Conservation (phyloP, 2,888 invertebrate genomes). For the Idaea aversata region DNA sequence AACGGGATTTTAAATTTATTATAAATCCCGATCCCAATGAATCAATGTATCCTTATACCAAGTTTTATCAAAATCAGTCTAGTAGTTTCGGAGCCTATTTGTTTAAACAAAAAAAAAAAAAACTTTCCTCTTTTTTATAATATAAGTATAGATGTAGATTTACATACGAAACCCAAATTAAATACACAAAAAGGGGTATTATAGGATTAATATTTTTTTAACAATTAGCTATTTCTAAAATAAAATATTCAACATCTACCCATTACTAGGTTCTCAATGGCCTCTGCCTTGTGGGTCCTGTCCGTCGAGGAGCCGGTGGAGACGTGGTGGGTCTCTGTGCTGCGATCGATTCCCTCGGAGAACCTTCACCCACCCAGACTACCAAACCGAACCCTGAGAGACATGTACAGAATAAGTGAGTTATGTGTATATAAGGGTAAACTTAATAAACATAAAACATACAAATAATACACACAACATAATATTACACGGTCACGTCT, state of each 20-base stretch:
- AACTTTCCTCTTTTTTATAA: too few species aligned
- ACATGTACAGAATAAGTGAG: conserved; percentile 65
- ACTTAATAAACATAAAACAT: too few species aligned
- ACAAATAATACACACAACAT: too few species aligned
- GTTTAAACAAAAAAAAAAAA: too few species aligned
- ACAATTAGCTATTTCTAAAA: not conserved
- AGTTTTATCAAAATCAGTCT: too few species aligned
- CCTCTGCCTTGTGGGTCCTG: conserved; percentile 90
- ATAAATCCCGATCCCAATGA: too few species aligned
- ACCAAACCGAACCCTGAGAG: conserved; percentile 58
- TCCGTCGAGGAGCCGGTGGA: conserved; percentile 80
- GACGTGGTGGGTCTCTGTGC: conserved; percentile 90
- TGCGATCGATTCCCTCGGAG: conserved; percentile 91
- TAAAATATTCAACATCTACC: not conserved
- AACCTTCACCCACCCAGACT: conserved; percentile 88
- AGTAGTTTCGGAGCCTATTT: too few species aligned
- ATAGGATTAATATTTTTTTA: conserved; percentile 27
- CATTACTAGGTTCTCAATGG: conserved; percentile 86
- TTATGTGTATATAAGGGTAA: too few species aligned
- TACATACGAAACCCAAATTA: not conserved
- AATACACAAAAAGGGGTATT: conserved; percentile 2
- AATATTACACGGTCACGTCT: too few species aligned
- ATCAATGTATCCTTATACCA: too few species aligned
- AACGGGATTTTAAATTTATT: too few species aligned
- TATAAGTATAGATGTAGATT: too few species aligned